Evolutionary conservation across 2,888 invertebrate genomes (phyloP).

Genomic region (Zygaena filipendulae): DNA sequence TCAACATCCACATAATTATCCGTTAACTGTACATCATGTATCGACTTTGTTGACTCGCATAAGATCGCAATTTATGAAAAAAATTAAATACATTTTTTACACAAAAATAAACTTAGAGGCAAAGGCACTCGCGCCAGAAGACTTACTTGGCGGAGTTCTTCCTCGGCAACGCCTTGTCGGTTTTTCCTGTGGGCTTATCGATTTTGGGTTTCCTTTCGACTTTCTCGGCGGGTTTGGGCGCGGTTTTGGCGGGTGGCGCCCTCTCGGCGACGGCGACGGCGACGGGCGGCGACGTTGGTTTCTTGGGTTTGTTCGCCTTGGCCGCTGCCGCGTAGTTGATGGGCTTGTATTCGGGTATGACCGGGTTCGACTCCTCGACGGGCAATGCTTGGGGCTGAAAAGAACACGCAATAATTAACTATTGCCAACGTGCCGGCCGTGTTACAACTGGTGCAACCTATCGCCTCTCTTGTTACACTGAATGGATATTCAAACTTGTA

Average conservation of each 20-base stretch:
- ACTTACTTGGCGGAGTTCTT: slow-evolving; percentile 49
- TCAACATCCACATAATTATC: too few relatives aligned
- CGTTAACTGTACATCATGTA: too few relatives aligned
- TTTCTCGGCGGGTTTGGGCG: slow-evolving; percentile 19
- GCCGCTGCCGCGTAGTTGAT: slow-evolving; percentile 62
- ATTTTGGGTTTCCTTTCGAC: slow-evolving; percentile 18
- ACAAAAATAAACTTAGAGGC: too few relatives aligned
- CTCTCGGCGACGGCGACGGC: slow-evolving; percentile 14
- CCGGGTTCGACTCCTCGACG: slow-evolving; percentile 21
- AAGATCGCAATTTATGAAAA: too few relatives aligned
- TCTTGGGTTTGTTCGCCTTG: slow-evolving; percentile 50
- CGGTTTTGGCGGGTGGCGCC: neutral
- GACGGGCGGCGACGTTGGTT: slow-evolving; percentile 24
- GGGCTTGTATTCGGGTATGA: slow-evolving; percentile 37
- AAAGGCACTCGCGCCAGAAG: too few relatives aligned
- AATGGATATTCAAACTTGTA: neutral
- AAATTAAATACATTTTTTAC: too few relatives aligned
- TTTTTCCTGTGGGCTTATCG: slow-evolving; percentile 16
- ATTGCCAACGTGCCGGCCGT: neutral
- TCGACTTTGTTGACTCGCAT: too few relatives aligned
- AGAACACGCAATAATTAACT: neutral
- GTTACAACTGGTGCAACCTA: neutral
- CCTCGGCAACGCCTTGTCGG: slow-evolving; percentile 24
- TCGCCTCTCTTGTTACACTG: neutral
- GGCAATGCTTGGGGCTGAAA: slow-evolving; percentile 23